These are phyloP conservation scores for Phoeniculus purpureus DNA, from an alignment of 2,797 vertebrate genomes.

Conservation along the genomic window DNA sequence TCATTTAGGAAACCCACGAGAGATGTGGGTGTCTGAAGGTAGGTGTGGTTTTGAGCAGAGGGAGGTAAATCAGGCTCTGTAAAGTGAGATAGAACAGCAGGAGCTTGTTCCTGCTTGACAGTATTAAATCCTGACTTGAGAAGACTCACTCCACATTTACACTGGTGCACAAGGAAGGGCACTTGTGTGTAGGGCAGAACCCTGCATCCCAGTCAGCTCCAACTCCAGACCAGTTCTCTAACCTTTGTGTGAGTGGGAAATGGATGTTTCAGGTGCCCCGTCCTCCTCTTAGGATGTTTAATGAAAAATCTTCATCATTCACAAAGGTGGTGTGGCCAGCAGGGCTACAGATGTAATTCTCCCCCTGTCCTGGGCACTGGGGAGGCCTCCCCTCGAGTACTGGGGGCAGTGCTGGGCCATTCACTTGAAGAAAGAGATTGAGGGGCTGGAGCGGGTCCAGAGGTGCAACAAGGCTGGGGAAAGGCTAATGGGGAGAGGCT, in stretches of 20 bases:
- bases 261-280: rapidly evolving
- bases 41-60: background rate
- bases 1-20: too few relatives aligned
- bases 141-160: background rate
- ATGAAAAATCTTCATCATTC: background rate
- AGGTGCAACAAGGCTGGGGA: too few relatives aligned
- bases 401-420: too few relatives aligned
- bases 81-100: background rate
- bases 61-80: background rate
- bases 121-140: background rate
- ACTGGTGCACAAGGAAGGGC: background rate
- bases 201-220: background rate
- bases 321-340: background rate
- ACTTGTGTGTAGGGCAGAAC: background rate
- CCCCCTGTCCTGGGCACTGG: too few relatives aligned
- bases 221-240: background rate
- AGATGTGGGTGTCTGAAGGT: background rate
- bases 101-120: background rate
- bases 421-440: too few relatives aligned
- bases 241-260: background rate
- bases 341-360: too few relatives aligned
- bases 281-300: background rate
- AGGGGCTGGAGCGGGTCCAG: too few relatives aligned
- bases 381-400: too few relatives aligned
- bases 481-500: too few relatives aligned